These are phyloP conservation scores for Drosophila tropicalis DNA, from an alignment of 1,140 invertebrate genomes.

Conservation along the genomic window DNA sequence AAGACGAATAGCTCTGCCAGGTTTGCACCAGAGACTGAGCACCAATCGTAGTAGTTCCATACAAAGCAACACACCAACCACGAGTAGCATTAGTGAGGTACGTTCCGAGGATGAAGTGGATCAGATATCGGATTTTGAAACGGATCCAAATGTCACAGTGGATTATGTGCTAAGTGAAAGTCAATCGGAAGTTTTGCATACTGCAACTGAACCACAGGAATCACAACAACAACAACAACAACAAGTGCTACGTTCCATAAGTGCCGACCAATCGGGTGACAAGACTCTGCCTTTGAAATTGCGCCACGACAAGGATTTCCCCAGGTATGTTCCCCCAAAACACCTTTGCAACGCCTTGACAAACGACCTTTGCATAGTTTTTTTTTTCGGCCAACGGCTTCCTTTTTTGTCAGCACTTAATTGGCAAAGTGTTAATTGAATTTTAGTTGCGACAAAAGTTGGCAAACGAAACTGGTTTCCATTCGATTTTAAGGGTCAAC, in stretches of 20 bases:
- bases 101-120: conserved; percentile 80
- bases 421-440: conserved; percentile 54
- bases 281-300: conserved; percentile 16
- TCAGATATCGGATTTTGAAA: conserved; percentile 72
- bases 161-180: conserved; percentile 46
- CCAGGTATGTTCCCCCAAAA: conserved; percentile 55
- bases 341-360: too few species aligned
- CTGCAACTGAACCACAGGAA: conserved; percentile 3
- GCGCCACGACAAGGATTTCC: conserved; percentile 62
- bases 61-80: conserved; percentile 30
- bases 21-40: conserved; percentile 25
- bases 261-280: conserved; percentile 45
- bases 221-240: not conserved
- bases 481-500: not conserved
- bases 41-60: conserved; percentile 43
- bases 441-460: conserved; percentile 16
- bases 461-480: conserved; percentile 4
- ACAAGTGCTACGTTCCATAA: conserved; percentile 60
- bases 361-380: conserved; percentile 23
- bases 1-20: conserved; percentile 43
- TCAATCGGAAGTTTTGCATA: conserved; percentile 49
- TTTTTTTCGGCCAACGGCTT: conserved; percentile 37
- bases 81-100: conserved; percentile 73
- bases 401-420: conserved; percentile 35
- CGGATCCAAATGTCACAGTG: conserved; percentile 29